These are phyloP conservation scores for Nomia melanderi DNA, from an alignment of 1,140 invertebrate species.

Conservation along the genomic window DNA sequence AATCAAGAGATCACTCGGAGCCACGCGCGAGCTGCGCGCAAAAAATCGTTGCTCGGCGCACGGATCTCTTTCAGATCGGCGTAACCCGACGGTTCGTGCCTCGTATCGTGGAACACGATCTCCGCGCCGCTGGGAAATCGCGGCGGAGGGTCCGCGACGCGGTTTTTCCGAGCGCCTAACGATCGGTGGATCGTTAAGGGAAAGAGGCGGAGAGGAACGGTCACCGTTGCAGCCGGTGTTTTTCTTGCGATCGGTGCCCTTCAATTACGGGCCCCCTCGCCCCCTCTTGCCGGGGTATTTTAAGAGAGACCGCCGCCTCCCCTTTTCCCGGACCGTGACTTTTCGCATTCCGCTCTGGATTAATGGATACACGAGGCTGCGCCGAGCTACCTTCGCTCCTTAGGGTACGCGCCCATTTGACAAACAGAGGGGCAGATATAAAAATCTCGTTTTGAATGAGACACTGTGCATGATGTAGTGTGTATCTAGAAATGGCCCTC, in stretches of 20 bases:
- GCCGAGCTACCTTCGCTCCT: conserved; percentile 14
- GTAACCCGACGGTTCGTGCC: neutral
- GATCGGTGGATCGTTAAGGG: neutral
- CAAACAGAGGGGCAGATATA: too few species aligned
- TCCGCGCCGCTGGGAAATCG: neutral
- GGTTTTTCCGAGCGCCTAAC: conserved; percentile 20
- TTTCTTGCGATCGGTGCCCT: conserved; percentile 48
- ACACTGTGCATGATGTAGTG: too few species aligned
- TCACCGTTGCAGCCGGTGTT: conserved; percentile 30
- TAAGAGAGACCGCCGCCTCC: conserved; percentile 28
- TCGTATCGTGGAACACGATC: neutral
- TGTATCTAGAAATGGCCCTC: too few species aligned
- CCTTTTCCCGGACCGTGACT: conserved; percentile 53
- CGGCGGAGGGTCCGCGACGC: neutral
- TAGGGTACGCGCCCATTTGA: too few species aligned
- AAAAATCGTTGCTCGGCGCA: neutral
- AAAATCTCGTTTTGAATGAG: too few species aligned
- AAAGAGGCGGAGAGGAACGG: neutral
- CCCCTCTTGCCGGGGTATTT: too few species aligned
- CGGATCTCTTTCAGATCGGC: neutral
- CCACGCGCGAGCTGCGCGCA: neutral
- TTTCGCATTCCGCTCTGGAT: conserved; percentile 50
- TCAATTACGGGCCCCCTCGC: conserved; percentile 47
- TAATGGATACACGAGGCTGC: conserved; percentile 57
- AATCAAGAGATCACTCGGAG: conserved; percentile 20